Evolutionary conservation across 53 echinoderm and acorn worm species (phyloP).

Genomic region (Zoroaster sp.): DNA sequence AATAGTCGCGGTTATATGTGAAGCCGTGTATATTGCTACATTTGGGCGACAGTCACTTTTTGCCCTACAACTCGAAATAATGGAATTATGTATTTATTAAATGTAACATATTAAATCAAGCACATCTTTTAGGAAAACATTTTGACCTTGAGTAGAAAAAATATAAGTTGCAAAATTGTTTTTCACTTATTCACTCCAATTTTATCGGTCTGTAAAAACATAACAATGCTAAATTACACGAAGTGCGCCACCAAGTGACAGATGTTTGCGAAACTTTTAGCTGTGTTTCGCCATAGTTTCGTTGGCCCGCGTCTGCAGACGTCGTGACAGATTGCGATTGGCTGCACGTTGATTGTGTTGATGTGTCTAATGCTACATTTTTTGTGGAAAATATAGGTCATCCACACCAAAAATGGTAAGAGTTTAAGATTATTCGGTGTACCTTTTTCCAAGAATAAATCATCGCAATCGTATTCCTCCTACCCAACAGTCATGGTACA

Average conservation of each 20-base stretch:
- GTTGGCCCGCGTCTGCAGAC: neutral
- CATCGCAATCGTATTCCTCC: neutral
- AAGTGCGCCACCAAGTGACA: neutral
- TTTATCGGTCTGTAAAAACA: neutral
- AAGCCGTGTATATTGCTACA: neutral
- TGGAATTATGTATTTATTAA: neutral
- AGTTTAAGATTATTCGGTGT: neutral
- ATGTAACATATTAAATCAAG: neutral
- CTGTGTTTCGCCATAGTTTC: neutral
- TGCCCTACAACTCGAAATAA: neutral
- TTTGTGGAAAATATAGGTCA: neutral
- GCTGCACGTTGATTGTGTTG: neutral
- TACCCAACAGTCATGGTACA: neutral
- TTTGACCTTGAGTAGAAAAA: neutral
- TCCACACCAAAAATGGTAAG: neutral
- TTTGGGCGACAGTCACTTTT: neutral
- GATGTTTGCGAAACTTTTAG: neutral
- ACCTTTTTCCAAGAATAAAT: neutral
- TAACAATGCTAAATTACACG: neutral
- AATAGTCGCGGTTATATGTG: too few species aligned
- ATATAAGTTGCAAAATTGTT: neutral
- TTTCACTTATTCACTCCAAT: neutral
- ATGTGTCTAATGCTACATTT: neutral
- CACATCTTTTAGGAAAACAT: neutral
- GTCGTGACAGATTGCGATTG: neutral